Base-by-base conservation (phyloP, 92 coral and sea anemone genomes). In the Scolanthus callimorphus region DNA sequence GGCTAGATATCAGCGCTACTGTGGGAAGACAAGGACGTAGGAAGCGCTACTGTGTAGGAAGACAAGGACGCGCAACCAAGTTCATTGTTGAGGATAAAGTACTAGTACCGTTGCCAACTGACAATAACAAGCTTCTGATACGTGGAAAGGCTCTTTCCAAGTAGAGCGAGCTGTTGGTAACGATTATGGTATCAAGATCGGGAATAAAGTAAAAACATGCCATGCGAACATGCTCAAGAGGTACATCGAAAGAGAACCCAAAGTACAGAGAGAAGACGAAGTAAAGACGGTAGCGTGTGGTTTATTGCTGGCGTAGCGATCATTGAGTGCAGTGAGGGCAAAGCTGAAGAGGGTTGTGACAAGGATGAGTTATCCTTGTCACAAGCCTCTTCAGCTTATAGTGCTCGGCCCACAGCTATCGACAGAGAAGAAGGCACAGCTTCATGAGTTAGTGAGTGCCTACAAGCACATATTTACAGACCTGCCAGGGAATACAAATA, bases 61-160 rank as follows among this genome's bases (percentile, higher is more conserved):
- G n/a, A n/a, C n/a, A 17, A 26, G 54, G 41, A 24, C 44, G 21
- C n/a, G 41, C 43, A 3, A 13, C 38, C 4, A 44, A 4, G 11
- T 43, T 61, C 23, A 13, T 44, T 15, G 55, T 6, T 0, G 54
- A 45, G 2, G 54, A 24, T 28, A 1, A 15, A 3, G 90, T 74
- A 11, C 57, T 73, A 22, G 53, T 84, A 10, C 47, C 72, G 2
- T 34, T 72, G 41, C 70, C 72, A 8, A 64, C 80, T 23, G 71
- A 64, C 63, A 60, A 65, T 41, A 65, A 79, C 69, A 71, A 71
- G 72, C 60, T 79, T 0, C 57, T 72, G 37, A 17, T 78, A 62
- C 86, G 54, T 72, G 86, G 80, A 71, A 72, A 53, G 86, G 80
- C 31, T 75, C 80, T 28, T 78, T 10, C 49, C 12, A 17, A 4